phyloP scores from a whole-genome alignment of 2,113 vertebrate genomes.

The Forbesichthys agassizii region DNA sequence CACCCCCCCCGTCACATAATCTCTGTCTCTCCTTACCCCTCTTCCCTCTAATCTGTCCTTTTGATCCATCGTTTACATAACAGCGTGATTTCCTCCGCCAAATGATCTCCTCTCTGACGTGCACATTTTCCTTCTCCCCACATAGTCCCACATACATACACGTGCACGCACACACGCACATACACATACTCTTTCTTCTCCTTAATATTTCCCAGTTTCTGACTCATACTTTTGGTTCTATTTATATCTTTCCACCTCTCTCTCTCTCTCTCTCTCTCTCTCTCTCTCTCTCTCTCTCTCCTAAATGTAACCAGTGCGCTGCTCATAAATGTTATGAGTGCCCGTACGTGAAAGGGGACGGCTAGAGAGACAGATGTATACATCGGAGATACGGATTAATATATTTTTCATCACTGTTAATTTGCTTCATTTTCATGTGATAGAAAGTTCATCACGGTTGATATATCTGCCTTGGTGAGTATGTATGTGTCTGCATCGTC shows the following conservation, averaged over 20 bases:
- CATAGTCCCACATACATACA: conserved; percentile 20
- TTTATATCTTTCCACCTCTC: conserved; percentile 66
- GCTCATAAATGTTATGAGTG: conserved; percentile 65
- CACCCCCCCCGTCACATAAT: conserved; percentile 6
- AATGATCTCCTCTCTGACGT: conserved; percentile 34
- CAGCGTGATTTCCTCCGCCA: conserved; percentile 65
- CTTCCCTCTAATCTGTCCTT: conserved; percentile 34
- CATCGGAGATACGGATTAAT: neutral
- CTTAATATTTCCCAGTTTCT: conserved; percentile 67
- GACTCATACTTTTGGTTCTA: conserved; percentile 77
- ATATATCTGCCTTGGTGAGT: conserved; percentile 17
- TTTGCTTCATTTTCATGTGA: neutral
- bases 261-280: conserved; percentile 26
- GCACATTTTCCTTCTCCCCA: neutral
- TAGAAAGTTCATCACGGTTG: conserved; percentile 18
- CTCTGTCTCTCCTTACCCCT: conserved; percentile 5
- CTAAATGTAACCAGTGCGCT: conserved; percentile 62
- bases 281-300: conserved; percentile 26
- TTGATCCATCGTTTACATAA: conserved; percentile 68
- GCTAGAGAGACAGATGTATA: conserved; percentile 9
- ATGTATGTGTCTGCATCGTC: conserved; percentile 27
- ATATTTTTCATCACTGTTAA: neutral
- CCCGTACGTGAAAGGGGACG: conserved; percentile 54
- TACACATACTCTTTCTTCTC: conserved; percentile 36
- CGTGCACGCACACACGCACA: conserved; percentile 8